phyloP scores from a whole-genome alignment of 2,888 invertebrate species.

The Steinernema scapterisci region DNA sequence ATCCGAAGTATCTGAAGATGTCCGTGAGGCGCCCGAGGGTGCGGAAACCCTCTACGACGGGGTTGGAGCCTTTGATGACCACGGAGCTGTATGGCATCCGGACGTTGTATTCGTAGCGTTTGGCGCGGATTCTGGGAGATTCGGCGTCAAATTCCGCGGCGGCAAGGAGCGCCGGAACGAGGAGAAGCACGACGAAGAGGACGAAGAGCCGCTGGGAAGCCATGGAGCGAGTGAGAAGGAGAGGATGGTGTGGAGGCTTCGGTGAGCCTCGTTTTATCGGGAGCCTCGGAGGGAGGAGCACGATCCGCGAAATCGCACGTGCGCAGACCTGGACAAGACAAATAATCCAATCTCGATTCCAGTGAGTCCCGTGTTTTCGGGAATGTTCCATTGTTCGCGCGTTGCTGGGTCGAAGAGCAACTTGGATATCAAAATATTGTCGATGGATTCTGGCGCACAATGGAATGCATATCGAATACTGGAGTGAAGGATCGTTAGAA shows the following conservation, averaged over 20 bases:
- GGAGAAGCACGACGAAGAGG: too few species aligned
- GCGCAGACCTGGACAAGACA: too few species aligned
- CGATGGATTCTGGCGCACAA: too few species aligned
- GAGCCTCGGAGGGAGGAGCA: neutral
- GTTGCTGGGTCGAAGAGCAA: too few species aligned
- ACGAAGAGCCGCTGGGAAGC: too few species aligned
- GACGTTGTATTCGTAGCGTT: constrained; percentile 13
- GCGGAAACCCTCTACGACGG: neutral
- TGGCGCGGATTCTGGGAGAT: neutral
- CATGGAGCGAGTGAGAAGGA: neutral
- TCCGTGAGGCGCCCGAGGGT: neutral
- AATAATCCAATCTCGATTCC: too few species aligned
- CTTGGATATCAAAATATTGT: too few species aligned
- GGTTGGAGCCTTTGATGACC: neutral
- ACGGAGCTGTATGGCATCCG: constrained; percentile 12
- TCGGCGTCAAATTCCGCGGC: neutral
- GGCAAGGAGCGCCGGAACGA: neutral
- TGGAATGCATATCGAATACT: too few species aligned
- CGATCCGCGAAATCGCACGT: too few species aligned
- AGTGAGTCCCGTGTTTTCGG: too few species aligned
- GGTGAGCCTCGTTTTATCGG: neutral
- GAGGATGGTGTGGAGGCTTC: neutral
- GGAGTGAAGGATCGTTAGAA: too few species aligned
- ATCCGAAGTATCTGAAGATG: neutral
- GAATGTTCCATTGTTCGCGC: too few species aligned